A percentile compares a stretch with the other conserved stretches of the same genome.
These are phyloP conservation scores for Noctua janthina DNA, from an alignment of 2,888 invertebrate genomes.

Conservation along the genomic window DNA sequence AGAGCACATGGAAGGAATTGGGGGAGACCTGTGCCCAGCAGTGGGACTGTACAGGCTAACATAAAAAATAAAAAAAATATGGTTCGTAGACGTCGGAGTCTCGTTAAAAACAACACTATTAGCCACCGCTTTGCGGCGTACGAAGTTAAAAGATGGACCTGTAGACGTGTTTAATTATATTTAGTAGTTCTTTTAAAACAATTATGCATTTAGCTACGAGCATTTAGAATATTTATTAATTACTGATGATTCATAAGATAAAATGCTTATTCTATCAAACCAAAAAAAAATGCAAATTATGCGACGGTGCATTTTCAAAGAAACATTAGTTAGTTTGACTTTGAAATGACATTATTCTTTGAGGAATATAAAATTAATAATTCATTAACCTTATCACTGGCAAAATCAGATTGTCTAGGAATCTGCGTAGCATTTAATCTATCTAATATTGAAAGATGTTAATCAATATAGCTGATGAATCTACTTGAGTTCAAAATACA, in stretches of 20 bases:
- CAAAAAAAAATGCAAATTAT: background rate
- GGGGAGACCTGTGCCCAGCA: too few relatives aligned
- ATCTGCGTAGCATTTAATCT: constrained; percentile 3
- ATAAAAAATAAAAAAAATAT: background rate
- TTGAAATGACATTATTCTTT: background rate
- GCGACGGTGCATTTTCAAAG: background rate
- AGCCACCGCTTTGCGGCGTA: background rate
- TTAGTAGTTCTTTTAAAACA: background rate
- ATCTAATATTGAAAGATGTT: constrained; percentile 6
- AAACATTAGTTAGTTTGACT: background rate
- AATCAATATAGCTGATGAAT: constrained; percentile 5
- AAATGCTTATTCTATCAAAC: background rate
- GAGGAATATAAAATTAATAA: background rate
- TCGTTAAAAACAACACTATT: background rate
- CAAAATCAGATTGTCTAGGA: background rate
- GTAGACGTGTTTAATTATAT: background rate
- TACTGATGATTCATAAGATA: background rate
- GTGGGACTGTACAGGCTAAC: too few relatives aligned
- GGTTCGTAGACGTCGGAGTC: background rate
- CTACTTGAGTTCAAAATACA: background rate
- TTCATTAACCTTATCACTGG: background rate
- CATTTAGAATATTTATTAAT: background rate
- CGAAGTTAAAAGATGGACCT: background rate
- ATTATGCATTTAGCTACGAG: background rate
- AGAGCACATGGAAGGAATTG: too few relatives aligned